phyloP scores from a whole-genome alignment of 2,113 vertebrate genomes.

The Rhea americana region DNA sequence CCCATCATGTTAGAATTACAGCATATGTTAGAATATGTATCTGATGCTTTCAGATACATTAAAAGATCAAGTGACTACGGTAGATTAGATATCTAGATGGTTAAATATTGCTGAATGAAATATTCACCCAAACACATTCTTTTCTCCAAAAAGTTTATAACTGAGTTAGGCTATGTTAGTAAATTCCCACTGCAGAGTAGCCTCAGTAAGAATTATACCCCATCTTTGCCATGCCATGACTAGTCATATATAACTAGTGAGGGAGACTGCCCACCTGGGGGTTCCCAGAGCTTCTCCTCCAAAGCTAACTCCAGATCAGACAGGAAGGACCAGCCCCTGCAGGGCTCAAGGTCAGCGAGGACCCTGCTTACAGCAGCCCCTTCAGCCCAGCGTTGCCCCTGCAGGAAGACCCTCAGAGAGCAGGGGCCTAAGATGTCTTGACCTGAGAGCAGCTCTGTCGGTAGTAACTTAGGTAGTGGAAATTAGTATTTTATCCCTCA shows the following conservation, averaged over 20 bases:
- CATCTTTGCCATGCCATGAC: no score
- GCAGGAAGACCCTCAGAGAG: fast-evolving
- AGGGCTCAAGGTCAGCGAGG: neutral
- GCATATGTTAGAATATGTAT: neutral
- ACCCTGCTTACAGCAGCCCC: neutral
- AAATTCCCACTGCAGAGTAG: neutral
- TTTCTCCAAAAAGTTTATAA: neutral
- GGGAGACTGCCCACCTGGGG: no score
- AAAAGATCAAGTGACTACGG: neutral
- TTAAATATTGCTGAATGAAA: neutral
- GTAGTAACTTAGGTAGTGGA: neutral
- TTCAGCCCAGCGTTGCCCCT: neutral
- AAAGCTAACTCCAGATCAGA: neutral
- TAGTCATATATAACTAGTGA: neutral
- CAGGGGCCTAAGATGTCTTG: neutral
- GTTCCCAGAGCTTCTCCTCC: neutral
- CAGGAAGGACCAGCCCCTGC: neutral
- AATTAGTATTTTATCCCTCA: neutral
- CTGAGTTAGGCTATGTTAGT: neutral
- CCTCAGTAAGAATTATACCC: neutral
- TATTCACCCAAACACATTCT: neutral
- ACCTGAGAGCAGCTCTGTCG: neutral
- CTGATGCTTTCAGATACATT: neutral
- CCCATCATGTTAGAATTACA: neutral
- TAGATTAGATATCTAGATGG: neutral